Base-by-base conservation (phyloP, 2,888 invertebrate species). In the Cheilosia urbana region DNA sequence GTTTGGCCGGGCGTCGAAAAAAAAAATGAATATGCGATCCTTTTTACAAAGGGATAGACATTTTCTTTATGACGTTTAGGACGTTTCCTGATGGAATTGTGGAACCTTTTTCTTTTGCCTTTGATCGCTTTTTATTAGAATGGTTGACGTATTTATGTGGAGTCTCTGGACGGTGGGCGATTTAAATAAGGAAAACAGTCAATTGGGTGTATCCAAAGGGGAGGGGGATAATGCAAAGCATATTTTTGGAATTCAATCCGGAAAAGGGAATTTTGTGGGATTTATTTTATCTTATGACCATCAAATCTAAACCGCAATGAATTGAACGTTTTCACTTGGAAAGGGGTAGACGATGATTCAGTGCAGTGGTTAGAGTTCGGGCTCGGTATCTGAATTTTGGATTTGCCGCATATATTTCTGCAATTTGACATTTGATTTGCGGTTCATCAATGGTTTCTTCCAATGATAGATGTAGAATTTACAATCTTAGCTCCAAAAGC, bases 181-280 rank as follows among this genome's bases (percentile, higher is more conserved):
- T 55, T 34, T 45, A 47, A 63, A 63, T 55, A 47, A 45, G 24
- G 15, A 51, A 21, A 73, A 24, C 40, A 75, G 65, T 75, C 65
- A 75, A 75, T 66, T 57, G 75, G 47, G 75, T 51, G 75, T 65
- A 66, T 75, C 65, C 58, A 49, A 37, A 55, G 40, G 27, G 49
- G 27, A 49, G 17, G 30, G 6, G 21, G 24, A 55, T 34, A 47
- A 63, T 72, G 62, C 21, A 57, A 30, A 75, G n/a, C 37, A 57
- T 47, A 27, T 47, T 37, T 49, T 37, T 71, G 24, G 5, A 13
- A 51, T 17, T 6, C 17, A 47, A 17, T 49, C 19, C 21, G 49
- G 19, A 13, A 9, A 21, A 15, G 13, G 15, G 24, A 34, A 34
- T 47, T 58, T 47, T 34, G 47, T 58, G 2, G 2, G 17, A 37